Percentiles rank a stretch among this genome's conserved stretches.
phyloP scores from a whole-genome alignment of 2,797 vertebrate species.

The Glyptemys insculpta region DNA sequence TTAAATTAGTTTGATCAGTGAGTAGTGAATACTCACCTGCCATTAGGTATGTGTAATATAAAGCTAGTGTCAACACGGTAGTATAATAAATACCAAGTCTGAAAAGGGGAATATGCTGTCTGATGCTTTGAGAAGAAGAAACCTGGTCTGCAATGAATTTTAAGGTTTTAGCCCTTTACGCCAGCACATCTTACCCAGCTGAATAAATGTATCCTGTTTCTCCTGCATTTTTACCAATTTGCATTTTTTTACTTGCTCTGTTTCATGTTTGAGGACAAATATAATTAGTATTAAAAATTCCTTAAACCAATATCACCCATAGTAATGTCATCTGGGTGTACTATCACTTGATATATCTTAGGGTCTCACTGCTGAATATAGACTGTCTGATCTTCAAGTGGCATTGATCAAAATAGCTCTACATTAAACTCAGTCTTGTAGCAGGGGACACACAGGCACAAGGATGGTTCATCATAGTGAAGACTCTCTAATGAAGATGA shows the following conservation, averaged over 20 bases:
- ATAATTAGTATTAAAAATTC: constrained; percentile 8
- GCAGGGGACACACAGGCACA: background rate
- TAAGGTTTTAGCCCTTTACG: background rate
- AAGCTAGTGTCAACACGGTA: background rate
- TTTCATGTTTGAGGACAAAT: constrained; percentile 34
- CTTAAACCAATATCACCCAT: background rate
- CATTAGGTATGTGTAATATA: background rate
- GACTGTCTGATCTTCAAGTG: too few species aligned
- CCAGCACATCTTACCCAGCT: background rate
- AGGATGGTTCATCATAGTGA: too few species aligned
- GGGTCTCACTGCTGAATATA: too few species aligned
- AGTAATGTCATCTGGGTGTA: constrained; percentile 8
- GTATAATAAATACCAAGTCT: background rate
- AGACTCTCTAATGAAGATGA: too few species aligned
- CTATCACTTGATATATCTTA: background rate
- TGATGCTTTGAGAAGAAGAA: background rate
- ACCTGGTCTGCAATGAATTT: background rate
- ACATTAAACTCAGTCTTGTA: too few species aligned
- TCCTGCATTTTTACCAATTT: constrained; percentile 11
- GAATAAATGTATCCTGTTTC: constrained; percentile 17
- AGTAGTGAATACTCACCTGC: background rate
- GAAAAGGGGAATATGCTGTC: background rate
- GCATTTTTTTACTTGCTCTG: background rate
- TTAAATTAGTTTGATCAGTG: background rate
- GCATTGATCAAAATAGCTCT: too few species aligned